Conservation (phyloP, 2,888 invertebrate species). For the Plagodis dolabraria region DNA sequence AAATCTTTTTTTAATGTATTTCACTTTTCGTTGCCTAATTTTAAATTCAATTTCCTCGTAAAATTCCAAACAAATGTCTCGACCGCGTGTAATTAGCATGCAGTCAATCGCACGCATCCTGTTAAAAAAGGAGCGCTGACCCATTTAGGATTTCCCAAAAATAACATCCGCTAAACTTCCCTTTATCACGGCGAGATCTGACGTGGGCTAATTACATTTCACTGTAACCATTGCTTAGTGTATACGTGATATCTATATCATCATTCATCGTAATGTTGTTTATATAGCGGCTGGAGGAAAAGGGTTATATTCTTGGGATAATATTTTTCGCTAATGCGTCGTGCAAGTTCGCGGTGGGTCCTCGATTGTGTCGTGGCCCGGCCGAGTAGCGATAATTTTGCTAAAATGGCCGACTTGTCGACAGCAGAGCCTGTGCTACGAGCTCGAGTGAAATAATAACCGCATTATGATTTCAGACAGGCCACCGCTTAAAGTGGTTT, state of each 20-base stretch:
- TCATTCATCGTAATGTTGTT: conserved; percentile 26
- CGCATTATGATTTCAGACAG: conserved; percentile 79
- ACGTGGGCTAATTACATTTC: conserved; percentile 53
- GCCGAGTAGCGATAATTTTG: conserved; percentile 80
- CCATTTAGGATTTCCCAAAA: conserved; percentile 32
- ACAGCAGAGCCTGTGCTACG: conserved; percentile 72
- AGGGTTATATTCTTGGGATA: conserved; percentile 63
- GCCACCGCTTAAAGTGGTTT: conserved; percentile 72
- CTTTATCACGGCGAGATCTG: conserved; percentile 45
- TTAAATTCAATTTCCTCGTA: not conserved
- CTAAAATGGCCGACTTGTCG: conserved; percentile 80
- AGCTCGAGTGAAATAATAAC: conserved; percentile 77
- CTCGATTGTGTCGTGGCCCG: conserved; percentile 67
- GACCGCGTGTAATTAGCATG: conserved; percentile 23
- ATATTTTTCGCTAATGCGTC: conserved; percentile 67
- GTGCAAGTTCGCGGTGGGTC: conserved; percentile 69
- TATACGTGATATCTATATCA: conserved; percentile 43
- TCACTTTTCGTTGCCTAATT: not conserved
- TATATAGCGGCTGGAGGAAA: conserved; percentile 33
- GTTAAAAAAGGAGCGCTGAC: conserved; percentile 25
- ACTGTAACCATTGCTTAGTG: conserved; percentile 46
- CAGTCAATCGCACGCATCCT: conserved; percentile 23
- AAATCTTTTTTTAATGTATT: too few species aligned
- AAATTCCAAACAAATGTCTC: too few species aligned
- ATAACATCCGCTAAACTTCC: conserved; percentile 41